phyloP scores from a whole-genome alignment of 2,113 vertebrate genomes.

The Tinamus guttatus region DNA sequence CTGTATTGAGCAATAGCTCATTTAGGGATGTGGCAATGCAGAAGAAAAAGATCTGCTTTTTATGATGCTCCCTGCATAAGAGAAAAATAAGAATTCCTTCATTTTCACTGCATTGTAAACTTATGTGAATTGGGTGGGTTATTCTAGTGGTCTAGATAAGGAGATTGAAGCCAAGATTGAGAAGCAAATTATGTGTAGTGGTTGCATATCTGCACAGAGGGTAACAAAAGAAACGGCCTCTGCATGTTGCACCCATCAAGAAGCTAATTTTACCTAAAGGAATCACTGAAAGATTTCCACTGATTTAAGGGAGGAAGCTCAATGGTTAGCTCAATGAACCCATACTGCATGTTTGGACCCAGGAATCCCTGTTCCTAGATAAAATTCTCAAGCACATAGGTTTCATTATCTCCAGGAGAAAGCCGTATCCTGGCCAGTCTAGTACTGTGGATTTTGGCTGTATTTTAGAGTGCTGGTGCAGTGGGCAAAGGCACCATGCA shows the following conservation, averaged over 20 bases:
- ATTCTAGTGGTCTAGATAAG: background rate
- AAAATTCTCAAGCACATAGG: background rate
- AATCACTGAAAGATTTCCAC: background rate
- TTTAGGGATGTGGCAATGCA: constrained; percentile 1
- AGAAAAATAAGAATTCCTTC: constrained; percentile 5
- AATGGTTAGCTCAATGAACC: background rate
- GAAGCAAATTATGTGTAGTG: background rate
- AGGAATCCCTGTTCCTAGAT: background rate
- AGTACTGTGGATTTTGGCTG: background rate
- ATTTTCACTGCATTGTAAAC: constrained; percentile 17
- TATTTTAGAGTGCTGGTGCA: background rate
- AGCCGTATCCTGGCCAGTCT: rapidly evolving
- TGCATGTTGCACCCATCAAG: background rate
- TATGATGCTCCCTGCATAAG: background rate
- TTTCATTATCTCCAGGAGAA: background rate
- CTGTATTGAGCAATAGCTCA: background rate
- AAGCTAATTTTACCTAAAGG: background rate
- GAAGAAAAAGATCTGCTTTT: background rate
- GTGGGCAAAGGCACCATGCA: background rate
- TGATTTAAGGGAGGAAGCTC: background rate
- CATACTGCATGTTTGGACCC: background rate
- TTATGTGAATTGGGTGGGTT: constrained; percentile 9
- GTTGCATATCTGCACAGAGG: background rate
- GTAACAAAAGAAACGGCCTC: background rate
- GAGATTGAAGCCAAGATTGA: constrained; percentile 17